Conservation (phyloP, 1,140 invertebrate genomes). For the Cydia strobilella region DNA sequence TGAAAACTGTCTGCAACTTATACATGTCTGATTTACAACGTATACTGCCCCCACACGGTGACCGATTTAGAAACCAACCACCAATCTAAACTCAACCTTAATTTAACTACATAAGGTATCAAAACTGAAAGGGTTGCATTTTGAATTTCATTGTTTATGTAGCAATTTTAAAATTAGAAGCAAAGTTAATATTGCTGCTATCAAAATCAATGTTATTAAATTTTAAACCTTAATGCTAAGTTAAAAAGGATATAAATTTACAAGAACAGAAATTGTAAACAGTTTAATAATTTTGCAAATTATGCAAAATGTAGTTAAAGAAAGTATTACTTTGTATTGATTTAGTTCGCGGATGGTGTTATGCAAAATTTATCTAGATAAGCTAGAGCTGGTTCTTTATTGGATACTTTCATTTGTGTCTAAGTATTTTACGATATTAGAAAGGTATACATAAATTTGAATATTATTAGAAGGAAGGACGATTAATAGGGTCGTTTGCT, state of each 20-base stretch:
- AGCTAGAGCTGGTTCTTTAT: background rate
- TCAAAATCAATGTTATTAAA: background rate
- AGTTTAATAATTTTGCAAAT: background rate
- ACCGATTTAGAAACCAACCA: slow-evolving; percentile 20
- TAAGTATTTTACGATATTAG: slow-evolving; percentile 6
- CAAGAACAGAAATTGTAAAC: background rate
- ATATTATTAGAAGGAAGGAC: background rate
- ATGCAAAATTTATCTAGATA: background rate
- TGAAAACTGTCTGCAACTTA: slow-evolving; percentile 25
- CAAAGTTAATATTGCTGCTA: background rate
- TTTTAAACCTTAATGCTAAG: background rate
- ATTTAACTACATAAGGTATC: background rate
- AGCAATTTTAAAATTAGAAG: slow-evolving; percentile 8
- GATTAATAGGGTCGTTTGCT: background rate
- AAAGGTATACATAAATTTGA: slow-evolving; percentile 1
- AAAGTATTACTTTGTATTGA: slow-evolving; percentile 25
- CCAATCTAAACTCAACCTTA: background rate
- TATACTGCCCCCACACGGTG: slow-evolving; percentile 22
- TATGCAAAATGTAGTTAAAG: slow-evolving; percentile 22
- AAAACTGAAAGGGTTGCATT: background rate
- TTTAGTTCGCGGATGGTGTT: slow-evolving; percentile 12
- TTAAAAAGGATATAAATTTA: background rate
- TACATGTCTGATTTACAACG: slow-evolving; percentile 24
- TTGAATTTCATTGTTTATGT: background rate
- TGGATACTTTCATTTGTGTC: background rate